Evolutionary conservation across 2,888 invertebrate species (phyloP).

Genomic region (Beris morrisii): DNA sequence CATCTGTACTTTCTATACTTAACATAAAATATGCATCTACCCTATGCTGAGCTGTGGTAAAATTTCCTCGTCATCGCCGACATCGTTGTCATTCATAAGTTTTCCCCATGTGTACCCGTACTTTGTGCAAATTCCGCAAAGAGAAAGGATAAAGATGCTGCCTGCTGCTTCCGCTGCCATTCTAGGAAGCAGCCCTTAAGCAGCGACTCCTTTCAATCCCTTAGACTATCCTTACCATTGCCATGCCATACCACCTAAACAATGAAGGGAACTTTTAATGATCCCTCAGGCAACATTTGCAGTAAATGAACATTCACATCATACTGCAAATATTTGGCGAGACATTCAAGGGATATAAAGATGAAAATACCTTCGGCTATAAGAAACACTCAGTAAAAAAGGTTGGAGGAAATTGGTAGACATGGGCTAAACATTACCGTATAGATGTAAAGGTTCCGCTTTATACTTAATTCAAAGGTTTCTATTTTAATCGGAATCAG

Average conservation of each 20-base stretch:
- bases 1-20: too few species aligned
- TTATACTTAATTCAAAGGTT: too few species aligned
- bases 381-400: conserved; percentile 20
- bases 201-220: conserved; percentile 22
- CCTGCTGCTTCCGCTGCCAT: conserved; percentile 1
- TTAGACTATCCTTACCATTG: conserved; percentile 8
- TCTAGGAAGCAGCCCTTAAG: neutral
- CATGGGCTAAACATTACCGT: too few species aligned
- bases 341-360: conserved; percentile 39
- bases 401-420: too few species aligned
- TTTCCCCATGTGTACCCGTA: conserved; percentile 14
- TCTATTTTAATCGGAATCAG: too few species aligned
- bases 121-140: conserved; percentile 2
- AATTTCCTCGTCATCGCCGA: neutral
- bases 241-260: conserved; percentile 29
- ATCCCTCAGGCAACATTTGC: conserved; percentile 39
- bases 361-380: conserved; percentile 36
- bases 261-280: conserved; percentile 39
- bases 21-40: too few species aligned
- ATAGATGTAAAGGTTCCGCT: too few species aligned
- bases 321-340: conserved; percentile 40
- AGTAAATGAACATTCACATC: conserved; percentile 40
- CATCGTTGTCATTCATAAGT: conserved; percentile 27
- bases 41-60: too few species aligned
- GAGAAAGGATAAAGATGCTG: conserved; percentile 6